Conservation (phyloP, 2,797 vertebrate genomes). For the Loris lydekkerianus region DNA sequence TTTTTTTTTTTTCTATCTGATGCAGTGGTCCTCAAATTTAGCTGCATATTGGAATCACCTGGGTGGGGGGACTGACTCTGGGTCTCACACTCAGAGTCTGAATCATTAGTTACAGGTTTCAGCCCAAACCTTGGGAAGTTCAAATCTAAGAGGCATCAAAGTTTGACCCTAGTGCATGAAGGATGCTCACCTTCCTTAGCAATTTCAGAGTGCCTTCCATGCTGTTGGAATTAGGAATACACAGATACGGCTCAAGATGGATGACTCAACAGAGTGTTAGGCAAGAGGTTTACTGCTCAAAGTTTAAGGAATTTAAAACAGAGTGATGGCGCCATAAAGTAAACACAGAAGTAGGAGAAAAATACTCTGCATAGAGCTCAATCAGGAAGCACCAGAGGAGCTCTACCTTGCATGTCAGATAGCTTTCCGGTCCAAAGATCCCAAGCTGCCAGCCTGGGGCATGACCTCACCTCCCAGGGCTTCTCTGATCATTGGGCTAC, state of each 20-base stretch:
- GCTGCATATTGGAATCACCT: rapidly evolving
- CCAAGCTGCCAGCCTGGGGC: rapidly evolving
- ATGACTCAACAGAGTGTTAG: background rate
- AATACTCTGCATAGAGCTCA: background rate
- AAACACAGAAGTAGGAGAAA: background rate
- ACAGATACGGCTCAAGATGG: rapidly evolving
- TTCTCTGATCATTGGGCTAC: background rate
- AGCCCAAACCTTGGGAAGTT: rapidly evolving
- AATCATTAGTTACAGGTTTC: rapidly evolving
- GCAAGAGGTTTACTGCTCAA: background rate
- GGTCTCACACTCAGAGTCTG: background rate
- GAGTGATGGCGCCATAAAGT: background rate
- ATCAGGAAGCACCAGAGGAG: background rate
- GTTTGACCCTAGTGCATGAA: background rate
- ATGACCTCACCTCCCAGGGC: rapidly evolving
- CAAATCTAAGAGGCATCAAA: background rate
- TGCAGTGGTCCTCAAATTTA: background rate
- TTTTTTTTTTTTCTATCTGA: no score
- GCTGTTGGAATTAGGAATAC: background rate
- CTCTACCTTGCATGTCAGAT: background rate
- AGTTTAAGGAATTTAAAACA: background rate
- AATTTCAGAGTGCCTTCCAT: background rate
- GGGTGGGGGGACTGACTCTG: background rate
- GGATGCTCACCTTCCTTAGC: background rate
- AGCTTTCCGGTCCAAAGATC: no score